Percentiles rank a stretch among this genome's conserved stretches.
Evolutionary conservation across 2,797 vertebrate genomes (phyloP).

Genomic region (Chrosomus eos): DNA sequence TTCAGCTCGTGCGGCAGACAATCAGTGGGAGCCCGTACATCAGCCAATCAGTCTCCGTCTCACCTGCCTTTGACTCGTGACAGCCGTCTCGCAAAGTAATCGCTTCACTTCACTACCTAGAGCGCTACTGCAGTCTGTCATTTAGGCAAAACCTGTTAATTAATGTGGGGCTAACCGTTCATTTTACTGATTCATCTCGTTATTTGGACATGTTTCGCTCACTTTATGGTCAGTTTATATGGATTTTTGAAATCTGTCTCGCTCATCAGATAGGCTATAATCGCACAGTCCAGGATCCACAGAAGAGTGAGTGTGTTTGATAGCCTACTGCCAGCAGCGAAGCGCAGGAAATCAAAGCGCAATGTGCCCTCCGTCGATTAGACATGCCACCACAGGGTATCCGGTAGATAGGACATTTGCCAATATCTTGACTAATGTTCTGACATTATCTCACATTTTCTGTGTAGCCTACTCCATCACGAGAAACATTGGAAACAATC

Average conservation of each 20-base stretch:
- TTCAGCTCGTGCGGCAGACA: conserved; percentile 56
- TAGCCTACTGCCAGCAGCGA: background rate
- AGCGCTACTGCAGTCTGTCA: background rate
- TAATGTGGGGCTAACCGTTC: no score
- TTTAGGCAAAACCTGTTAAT: no score
- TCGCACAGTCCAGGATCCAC: background rate
- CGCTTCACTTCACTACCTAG: conserved; percentile 2
- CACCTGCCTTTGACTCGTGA: conserved; percentile 50
- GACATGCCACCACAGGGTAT: conserved; percentile 55
- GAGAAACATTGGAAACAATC: background rate
- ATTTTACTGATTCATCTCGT: background rate
- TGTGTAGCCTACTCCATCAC: background rate
- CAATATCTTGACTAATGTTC: conserved; percentile 2
- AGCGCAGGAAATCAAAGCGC: conserved; percentile 76
- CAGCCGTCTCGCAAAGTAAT: conserved; percentile 10
- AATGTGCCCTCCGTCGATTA: conserved; percentile 71
- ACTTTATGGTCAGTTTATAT: background rate
- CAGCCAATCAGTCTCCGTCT: conserved; percentile 33
- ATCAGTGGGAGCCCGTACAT: conserved; percentile 40
- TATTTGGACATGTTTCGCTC: background rate
- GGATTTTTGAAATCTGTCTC: background rate
- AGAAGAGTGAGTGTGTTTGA: conserved; percentile 22
- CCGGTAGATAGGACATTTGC: conserved; percentile 65
- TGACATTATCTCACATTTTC: background rate
- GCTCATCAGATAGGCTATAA: background rate